Conservation (phyloP, 2,888 invertebrate genomes). For the Drosophila vallismaia region DNA sequence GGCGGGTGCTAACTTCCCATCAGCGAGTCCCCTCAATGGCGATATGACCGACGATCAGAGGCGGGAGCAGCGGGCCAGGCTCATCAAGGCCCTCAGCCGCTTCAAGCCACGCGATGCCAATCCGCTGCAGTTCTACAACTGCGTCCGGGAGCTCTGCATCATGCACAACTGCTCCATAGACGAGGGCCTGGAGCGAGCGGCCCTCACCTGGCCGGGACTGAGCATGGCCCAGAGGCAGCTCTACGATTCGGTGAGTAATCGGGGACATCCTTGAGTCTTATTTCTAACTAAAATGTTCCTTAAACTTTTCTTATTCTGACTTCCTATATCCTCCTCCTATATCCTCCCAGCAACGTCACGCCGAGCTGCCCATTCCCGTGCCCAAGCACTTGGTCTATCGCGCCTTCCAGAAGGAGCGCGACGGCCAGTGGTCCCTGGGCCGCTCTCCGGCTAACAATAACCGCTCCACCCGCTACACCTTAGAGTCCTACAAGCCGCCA, state of each 20-base stretch:
- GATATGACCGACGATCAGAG: neutral
- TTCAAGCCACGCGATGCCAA: slow-evolving; percentile 42
- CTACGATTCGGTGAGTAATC: slow-evolving; percentile 56
- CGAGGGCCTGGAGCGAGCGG: slow-evolving; percentile 57
- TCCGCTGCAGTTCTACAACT: slow-evolving; percentile 65
- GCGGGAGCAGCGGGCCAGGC: slow-evolving; percentile 16
- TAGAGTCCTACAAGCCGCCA: slow-evolving; percentile 58
- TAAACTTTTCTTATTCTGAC: too few species aligned
- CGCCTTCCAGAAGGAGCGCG: slow-evolving; percentile 64
- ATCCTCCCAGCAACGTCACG: slow-evolving; percentile 49
- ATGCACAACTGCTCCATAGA: slow-evolving; percentile 70
- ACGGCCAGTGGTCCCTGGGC: slow-evolving; percentile 55
- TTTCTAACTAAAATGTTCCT: too few species aligned
- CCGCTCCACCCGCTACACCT: slow-evolving; percentile 34
- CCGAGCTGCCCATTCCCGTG: slow-evolving; percentile 64
- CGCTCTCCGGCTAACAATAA: slow-evolving; percentile 30
- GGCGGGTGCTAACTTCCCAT: neutral
- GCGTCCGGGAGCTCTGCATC: slow-evolving; percentile 61
- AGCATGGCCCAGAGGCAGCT: slow-evolving; percentile 37
- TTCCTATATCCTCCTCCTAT: neutral
- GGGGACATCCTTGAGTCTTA: too few species aligned
- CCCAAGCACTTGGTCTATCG: slow-evolving; percentile 58
- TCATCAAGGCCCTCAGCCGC: slow-evolving; percentile 21
- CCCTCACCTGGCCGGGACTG: slow-evolving; percentile 43
- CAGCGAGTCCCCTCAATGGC: neutral